These are phyloP conservation scores for Ryuthela nishihirai DNA, from an alignment of 2,888 invertebrate genomes.

Conservation along the genomic window DNA sequence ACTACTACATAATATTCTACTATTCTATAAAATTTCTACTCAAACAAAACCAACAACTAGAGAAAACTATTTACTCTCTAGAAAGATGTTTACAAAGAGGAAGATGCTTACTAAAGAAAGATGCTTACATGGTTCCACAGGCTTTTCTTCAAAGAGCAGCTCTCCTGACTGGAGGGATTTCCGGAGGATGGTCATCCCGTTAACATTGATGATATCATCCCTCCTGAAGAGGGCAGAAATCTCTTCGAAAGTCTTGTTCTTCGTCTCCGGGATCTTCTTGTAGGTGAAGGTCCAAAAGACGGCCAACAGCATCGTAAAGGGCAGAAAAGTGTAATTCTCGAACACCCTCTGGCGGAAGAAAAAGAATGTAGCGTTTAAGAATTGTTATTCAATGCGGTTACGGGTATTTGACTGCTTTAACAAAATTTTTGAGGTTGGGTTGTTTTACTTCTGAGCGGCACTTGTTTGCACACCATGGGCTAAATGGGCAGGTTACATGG, in stretches of 20 bases:
- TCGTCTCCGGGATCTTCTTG: conserved; percentile 98
- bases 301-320: conserved; percentile 94
- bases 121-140: conserved; percentile 25
- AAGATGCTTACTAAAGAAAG: not conserved
- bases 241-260: conserved; percentile 92
- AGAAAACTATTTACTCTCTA: too few species aligned
- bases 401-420: too few species aligned
- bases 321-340: conserved; percentile 97
- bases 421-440: too few species aligned
- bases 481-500: too few species aligned
- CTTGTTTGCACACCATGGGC: too few species aligned
- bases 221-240: conserved; percentile 77
- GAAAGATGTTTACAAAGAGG: too few species aligned
- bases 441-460: too few species aligned
- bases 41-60: too few species aligned
- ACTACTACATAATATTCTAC: too few species aligned
- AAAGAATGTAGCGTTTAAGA: too few species aligned
- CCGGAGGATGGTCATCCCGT: conserved; percentile 16
- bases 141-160: conserved; percentile 27
- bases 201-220: conserved; percentile 27
- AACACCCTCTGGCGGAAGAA: conserved; percentile 66
- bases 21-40: too few species aligned
- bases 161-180: conserved; percentile 31
- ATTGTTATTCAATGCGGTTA: too few species aligned
- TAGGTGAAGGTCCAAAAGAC: conserved; percentile 98